Evolutionary conservation across 1,140 invertebrate species (phyloP), one percentile per base, ranked within the genome.

Genomic region (Drosophila grimshawi): DNA sequence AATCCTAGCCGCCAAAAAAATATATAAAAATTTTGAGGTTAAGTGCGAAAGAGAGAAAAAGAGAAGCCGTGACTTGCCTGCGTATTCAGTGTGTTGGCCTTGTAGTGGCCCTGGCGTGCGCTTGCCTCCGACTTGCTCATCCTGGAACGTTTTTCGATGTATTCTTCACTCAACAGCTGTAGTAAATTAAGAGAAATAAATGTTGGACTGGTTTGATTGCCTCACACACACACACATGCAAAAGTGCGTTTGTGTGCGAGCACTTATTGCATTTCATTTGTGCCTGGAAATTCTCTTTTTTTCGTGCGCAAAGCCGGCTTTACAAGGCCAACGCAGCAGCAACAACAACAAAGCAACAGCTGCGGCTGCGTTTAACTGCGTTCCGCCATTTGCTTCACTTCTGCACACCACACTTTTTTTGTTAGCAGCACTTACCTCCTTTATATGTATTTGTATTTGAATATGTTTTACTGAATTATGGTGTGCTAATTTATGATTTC

Each of bases 1-100:
- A 95, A 80, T 98, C 97, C 96, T 98, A 81, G 30, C 2, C 5
- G 10, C 4, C 19, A 19, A 19, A 19, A 19, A 56, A 56, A 19
- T n/a, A 48, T 7, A 56, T 33, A 48, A 29, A 33, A 10, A 49
- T 65, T 60, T 52, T 80, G 63, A 83, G 80, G 80, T 83, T 83
- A 83, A n/a, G 3, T 37, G 10, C 59, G 64, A 57, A 29, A 33
- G 10, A 30, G 41, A 27, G 8, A 69, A 32, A 46, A 5, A 55
- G 3, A 29, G 63, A 19, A 19, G 19, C 19, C 52, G 32, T 30
- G 5, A n/a, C 76, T 78, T 83, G 92, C 91, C 86, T 82, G 81
- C 4, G 76, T 78, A 39, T 92, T 92, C 1, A 92, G 69, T 6
- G 78, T 52, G 64, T 92, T 92, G 45, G 81, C 75, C 60, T 92